Conservation (phyloP, 2,888 invertebrate genomes). For the Marronus borbonicus region DNA sequence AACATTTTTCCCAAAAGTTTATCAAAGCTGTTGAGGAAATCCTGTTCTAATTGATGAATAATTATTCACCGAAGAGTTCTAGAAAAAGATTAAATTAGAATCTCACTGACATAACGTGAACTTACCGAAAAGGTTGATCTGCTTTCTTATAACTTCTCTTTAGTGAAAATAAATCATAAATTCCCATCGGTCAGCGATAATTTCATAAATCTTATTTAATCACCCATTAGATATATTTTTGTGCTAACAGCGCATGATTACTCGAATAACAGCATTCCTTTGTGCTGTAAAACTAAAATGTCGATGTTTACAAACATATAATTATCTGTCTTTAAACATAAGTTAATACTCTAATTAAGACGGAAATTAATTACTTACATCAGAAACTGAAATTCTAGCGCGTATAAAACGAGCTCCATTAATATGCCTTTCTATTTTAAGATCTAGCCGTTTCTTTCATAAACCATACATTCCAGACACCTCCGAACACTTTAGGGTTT, state of each 20-base stretch:
- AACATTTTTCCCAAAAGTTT: too few relatives aligned
- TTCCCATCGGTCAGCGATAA: background rate
- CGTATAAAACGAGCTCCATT: constrained; percentile 13
- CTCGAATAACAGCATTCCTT: constrained; percentile 16
- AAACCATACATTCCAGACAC: background rate
- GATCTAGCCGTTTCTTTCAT: background rate
- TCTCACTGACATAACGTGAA: too few relatives aligned
- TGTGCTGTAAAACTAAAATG: constrained; percentile 23
- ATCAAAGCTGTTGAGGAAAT: too few relatives aligned
- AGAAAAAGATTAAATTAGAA: too few relatives aligned
- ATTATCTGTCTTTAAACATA: constrained; percentile 28
- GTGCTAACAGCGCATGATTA: background rate
- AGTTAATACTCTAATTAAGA: constrained; percentile 27
- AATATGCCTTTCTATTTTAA: constrained; percentile 35
- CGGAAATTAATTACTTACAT: constrained; percentile 27
- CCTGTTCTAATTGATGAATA: too few relatives aligned
- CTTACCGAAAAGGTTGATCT: too few relatives aligned
- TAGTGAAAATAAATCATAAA: too few relatives aligned
- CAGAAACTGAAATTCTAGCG: constrained; percentile 31
- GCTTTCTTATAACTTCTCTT: too few relatives aligned
- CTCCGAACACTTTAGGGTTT: constrained; percentile 24
- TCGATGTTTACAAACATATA: constrained; percentile 36
- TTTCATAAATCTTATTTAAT: constrained; percentile 2
- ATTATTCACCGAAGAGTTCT: too few relatives aligned
- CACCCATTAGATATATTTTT: constrained; percentile 19